Percentiles rank a stretch among this genome's conserved stretches.
Conservation (phyloP, 2,113 vertebrate species). For the Romanogobio albipinnatus region DNA sequence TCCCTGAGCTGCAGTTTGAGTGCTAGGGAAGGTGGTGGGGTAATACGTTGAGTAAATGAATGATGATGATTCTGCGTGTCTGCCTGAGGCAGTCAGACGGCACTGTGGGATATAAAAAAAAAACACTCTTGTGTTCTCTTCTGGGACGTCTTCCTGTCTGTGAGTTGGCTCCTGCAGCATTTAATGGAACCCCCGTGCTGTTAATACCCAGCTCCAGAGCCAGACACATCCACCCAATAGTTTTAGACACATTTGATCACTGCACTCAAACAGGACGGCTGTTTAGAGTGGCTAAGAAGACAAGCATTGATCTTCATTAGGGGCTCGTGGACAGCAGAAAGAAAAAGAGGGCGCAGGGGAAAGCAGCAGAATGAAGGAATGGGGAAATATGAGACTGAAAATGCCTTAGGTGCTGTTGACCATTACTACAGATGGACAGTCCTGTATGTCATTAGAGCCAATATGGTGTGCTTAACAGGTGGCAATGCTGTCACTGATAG, state of each 20-base stretch:
- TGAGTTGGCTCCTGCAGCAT: conserved; percentile 22
- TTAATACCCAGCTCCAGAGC: conserved; percentile 53
- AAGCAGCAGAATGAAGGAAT: conserved; percentile 40
- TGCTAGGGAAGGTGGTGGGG: conserved; percentile 66
- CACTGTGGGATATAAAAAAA: conserved; percentile 45
- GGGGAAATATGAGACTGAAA: conserved; percentile 53
- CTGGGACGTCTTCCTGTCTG: conserved; percentile 35
- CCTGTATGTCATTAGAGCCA: conserved; percentile 74
- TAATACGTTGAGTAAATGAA: conserved; percentile 75
- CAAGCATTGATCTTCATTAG: conserved; percentile 44
- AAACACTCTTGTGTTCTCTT: conserved; percentile 46
- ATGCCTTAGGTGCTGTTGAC: conserved; percentile 59
- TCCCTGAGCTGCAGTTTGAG: conserved; percentile 54
- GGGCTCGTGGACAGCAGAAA: conserved; percentile 29
- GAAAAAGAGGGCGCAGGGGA: conserved; percentile 44
- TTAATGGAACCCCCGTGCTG: conserved; percentile 47
- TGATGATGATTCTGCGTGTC: conserved; percentile 69
- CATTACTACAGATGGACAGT: conserved; percentile 70
- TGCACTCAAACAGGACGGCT: conserved; percentile 16
- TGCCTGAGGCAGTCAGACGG: conserved; percentile 65
- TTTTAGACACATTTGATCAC: conserved; percentile 40
- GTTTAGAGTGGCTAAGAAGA: conserved; percentile 35
- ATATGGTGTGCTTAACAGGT: conserved; percentile 75
- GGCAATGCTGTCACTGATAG: conserved; percentile 66
- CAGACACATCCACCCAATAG: conserved; percentile 32